Conservation (phyloP, 2,797 vertebrate species). For the Xiphorhynchus erythropygius region DNA sequence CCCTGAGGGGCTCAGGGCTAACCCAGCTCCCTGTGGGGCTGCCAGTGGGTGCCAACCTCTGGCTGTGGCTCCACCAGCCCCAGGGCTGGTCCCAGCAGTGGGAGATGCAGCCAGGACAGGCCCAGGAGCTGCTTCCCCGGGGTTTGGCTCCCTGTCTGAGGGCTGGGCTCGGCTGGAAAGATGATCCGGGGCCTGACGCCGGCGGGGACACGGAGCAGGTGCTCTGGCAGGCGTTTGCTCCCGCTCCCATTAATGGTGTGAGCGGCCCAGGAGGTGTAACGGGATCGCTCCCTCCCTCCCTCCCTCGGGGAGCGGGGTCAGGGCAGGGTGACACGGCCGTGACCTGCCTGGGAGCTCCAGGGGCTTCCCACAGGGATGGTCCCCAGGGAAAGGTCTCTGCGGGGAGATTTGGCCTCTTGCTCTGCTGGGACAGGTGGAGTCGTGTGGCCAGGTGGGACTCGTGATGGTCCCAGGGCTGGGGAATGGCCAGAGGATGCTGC, state of each 20-base stretch:
- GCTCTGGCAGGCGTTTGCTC: not conserved
- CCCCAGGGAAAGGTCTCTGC: not conserved
- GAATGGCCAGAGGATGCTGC: not conserved
- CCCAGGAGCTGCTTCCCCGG: not conserved
- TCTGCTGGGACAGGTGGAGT: not conserved
- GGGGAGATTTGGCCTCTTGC: not conserved
- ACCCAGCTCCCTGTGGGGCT: fast-evolving
- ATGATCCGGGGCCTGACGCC: not conserved
- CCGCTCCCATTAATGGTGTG: not conserved
- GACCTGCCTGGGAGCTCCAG: not conserved
- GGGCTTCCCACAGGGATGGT: not conserved
- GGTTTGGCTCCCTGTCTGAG: not conserved
- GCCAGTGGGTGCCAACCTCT: not conserved
- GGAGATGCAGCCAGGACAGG: not conserved
- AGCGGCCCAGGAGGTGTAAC: not conserved
- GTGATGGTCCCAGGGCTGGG: not conserved
- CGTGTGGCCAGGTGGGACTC: fast-evolving
- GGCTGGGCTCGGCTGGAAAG: not conserved
- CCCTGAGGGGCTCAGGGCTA: not conserved
- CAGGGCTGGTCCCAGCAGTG: not conserved
- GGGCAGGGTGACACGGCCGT: fast-evolving
- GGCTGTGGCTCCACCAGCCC: not conserved
- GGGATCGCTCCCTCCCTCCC: not conserved
- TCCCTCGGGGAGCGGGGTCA: not conserved
- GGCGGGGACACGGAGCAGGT: not conserved